Conservation (phyloP, 2,113 vertebrate genomes). For the Paramormyrops kingsleyae region DNA sequence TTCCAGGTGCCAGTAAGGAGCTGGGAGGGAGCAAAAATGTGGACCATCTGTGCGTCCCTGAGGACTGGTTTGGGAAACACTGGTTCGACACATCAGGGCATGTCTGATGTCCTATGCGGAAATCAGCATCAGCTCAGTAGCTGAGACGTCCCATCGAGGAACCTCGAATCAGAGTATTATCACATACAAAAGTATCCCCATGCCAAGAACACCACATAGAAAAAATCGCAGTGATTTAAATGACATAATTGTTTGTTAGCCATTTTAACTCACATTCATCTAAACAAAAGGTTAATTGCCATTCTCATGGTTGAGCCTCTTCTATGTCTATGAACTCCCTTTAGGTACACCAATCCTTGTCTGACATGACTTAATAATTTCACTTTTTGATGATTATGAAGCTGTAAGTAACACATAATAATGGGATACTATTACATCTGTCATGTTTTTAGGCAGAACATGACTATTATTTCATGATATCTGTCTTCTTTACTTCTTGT, state of each 20-base stretch:
- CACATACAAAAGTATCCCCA: not conserved
- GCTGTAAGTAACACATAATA: not conserved
- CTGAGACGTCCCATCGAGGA: not conserved
- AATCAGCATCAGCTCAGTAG: not conserved
- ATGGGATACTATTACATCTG: not conserved
- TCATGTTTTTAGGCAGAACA: not conserved
- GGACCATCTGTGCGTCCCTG: not conserved
- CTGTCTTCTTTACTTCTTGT: not conserved
- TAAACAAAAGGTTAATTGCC: not conserved
- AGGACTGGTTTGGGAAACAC: not conserved
- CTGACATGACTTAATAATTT: not conserved
- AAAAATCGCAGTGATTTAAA: not conserved
- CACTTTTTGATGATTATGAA: not conserved
- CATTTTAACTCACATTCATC: not conserved
- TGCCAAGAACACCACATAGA: not conserved
- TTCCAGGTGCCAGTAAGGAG: not conserved
- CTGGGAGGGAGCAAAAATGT: not conserved
- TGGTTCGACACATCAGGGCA: not conserved
- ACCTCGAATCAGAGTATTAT: not conserved
- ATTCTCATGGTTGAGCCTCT: not conserved
- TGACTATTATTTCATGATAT: not conserved
- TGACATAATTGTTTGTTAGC: not conserved
- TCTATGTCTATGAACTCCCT: not conserved
- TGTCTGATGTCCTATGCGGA: not conserved
- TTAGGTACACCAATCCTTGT: not conserved